A percentile compares a stretch with the other conserved stretches of the same genome.
Evolutionary conservation across 2,113 vertebrate species (phyloP).

Genomic region (Archilochus colubris): DNA sequence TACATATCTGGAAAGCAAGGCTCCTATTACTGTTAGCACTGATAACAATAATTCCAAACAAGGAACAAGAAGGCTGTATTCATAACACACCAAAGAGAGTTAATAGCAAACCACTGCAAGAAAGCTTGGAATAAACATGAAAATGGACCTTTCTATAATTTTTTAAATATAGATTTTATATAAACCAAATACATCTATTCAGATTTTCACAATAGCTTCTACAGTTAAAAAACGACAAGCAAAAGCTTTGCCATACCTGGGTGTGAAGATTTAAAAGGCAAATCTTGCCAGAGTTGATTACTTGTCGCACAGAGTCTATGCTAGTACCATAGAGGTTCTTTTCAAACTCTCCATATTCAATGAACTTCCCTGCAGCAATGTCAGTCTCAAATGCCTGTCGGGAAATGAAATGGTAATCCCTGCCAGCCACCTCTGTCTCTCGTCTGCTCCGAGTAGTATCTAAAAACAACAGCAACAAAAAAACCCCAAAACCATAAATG

Average conservation of each 20-base stretch:
- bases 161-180: neutral
- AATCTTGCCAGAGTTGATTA: conserved; percentile 93
- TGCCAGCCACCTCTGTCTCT: conserved; percentile 88
- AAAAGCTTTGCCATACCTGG: conserved; percentile 80
- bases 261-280: conserved; percentile 92
- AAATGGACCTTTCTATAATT: neutral
- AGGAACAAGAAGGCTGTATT: neutral
- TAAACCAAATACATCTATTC: neutral
- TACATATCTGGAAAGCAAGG: neutral
- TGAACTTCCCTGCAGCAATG: conserved; percentile 87
- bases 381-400: conserved; percentile 88
- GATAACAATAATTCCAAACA: neutral
- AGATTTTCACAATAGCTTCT: neutral
- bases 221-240: neutral
- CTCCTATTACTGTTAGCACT: neutral
- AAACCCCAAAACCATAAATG: neutral
- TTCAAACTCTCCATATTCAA: conserved; percentile 93
- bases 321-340: conserved; percentile 95
- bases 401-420: conserved; percentile 93
- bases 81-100: neutral
- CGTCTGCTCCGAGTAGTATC: conserved; percentile 90
- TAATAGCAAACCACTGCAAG: neutral
- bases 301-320: conserved; percentile 90
- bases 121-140: neutral
- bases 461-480: conserved; percentile 56